Percentiles rank a stretch among this genome's conserved stretches.
These are phyloP conservation scores for Lateolabrax maculatus DNA, from an alignment of 2,797 vertebrate genomes.

Conservation along the genomic window DNA sequence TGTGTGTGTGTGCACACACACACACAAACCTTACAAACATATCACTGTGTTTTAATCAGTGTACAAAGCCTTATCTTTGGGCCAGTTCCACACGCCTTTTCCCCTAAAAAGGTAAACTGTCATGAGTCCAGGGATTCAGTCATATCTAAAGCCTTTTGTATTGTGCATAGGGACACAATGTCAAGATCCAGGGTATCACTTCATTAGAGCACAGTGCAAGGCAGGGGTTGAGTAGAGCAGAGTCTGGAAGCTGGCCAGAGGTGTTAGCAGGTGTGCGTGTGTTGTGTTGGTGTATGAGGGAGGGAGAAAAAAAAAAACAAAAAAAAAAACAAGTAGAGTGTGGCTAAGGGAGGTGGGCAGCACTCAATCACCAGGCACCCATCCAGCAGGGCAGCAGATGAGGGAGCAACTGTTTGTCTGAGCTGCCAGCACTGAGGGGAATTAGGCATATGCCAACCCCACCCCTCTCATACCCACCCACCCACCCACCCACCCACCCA, in stretches of 20 bases:
- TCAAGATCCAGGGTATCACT: conserved; percentile 40
- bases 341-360: conserved; percentile 58
- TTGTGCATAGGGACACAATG: conserved; percentile 22
- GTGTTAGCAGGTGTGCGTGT: conserved; percentile 52
- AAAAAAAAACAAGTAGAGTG: conserved; percentile 12
- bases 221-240: conserved; percentile 40
- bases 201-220: conserved; percentile 36
- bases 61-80: conserved; percentile 65
- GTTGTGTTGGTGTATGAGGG: conserved; percentile 39
- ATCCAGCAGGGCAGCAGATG: conserved; percentile 83
- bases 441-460: conserved; percentile 68
- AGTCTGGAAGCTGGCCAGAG: conserved; percentile 51
- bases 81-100: conserved; percentile 35
- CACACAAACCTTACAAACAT: conserved; percentile 50
- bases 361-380: conserved; percentile 66
- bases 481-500: too few relatives aligned
- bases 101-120: conserved; percentile 28
- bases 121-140: conserved; percentile 23
- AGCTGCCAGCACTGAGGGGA: conserved; percentile 71
- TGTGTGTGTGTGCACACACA: conserved; percentile 5
- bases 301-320: conserved; percentile 10
- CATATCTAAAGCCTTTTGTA: conserved; percentile 32
- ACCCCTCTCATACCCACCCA: conserved; percentile 22
- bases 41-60: conserved; percentile 72
- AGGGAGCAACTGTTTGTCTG: conserved; percentile 78